Base-by-base conservation (phyloP, 1,140 invertebrate species). In the Halesus radiatus region DNA sequence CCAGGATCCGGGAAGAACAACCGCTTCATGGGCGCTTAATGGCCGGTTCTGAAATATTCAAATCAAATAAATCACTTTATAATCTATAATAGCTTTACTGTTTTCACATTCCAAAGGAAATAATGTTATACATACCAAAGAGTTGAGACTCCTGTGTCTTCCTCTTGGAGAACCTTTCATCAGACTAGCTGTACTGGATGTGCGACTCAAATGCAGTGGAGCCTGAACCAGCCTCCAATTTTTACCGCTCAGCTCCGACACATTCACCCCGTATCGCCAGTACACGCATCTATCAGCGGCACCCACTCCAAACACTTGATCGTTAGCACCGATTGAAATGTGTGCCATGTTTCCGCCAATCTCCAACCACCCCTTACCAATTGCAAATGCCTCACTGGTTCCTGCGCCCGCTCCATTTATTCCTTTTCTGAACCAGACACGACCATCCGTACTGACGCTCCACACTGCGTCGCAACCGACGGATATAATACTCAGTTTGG, bases 371-470 rank as follows among this genome's bases (percentile, higher is more conserved):
- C 94, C 93, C 86, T 90, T 93, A 3, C 95, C 94, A 84, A 93
- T 93, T 29, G 94, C 93, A 62, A 93, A 87, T 85, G 93, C 91
- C 87, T 95, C 94, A 84, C 92, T 94, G 75, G 92, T 88, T 20
- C 92, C 93, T 32, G 93, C 90, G 79, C 90, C 91, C 84, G 93
- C 93, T 5, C 94, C 93, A 86, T 93, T 93, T 23, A 97, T 92
- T 26, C 96, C 96, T 88, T 96, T 94, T 82, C 96, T 91, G 86
- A 97, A 97, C 96, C 96, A 98, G n/a, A 97, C 95, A 85, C 93
- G 92, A 76, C 94, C 92, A 85, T 97, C 94, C 84, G 95, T 93
- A 64, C 94, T 95, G 7, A 97, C 88, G 80, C 94, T 96, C 97
- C 97, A 98, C 7, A 97, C 94, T 3, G 93, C 90, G 90, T 95